These are phyloP conservation scores for Phaenicophaeus curvirostris DNA, from an alignment of 2,797 vertebrate species.

Conservation along the genomic window DNA sequence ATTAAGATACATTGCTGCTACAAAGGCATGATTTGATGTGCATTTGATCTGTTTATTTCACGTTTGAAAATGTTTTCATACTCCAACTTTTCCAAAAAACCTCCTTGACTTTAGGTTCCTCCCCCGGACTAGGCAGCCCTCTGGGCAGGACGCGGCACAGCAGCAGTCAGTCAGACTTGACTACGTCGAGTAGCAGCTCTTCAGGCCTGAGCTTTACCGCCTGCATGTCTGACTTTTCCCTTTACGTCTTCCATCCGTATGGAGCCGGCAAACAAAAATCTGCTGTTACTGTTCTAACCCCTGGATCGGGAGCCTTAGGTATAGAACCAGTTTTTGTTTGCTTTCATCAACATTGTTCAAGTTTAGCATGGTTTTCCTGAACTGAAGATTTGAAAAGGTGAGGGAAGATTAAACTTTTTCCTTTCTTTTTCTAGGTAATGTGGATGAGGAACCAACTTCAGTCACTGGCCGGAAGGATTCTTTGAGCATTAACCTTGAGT, in stretches of 20 bases:
- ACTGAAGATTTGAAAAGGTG: neutral
- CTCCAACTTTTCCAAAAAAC: neutral
- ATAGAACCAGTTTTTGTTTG: neutral
- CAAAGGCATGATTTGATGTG: neutral
- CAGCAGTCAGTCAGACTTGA: conserved; percentile 96
- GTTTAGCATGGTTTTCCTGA: neutral
- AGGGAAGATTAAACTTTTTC: neutral
- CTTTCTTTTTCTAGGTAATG: conserved; percentile 79
- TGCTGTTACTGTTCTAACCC: conserved; percentile 89
- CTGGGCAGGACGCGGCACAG: conserved; percentile 93
- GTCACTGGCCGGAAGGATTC: conserved; percentile 98
- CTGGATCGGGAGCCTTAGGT: conserved; percentile 86
- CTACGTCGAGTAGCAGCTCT: conserved; percentile 86
- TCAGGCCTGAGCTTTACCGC: conserved; percentile 98
- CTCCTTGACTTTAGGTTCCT: conserved; percentile 73
- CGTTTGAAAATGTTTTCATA: neutral
- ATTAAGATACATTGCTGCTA: neutral
- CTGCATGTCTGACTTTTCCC: conserved; percentile 98
- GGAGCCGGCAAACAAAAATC: conserved; percentile 97
- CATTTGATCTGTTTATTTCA: neutral
- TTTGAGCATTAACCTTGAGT: conserved; percentile 97
- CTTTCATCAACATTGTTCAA: neutral
- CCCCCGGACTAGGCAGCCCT: conserved; percentile 89
- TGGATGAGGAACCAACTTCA: conserved; percentile 93
- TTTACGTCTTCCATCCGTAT: conserved; percentile 97